Evolutionary conservation across 2,113 vertebrate genomes (phyloP), one percentile per base, ranked within the genome.

Genomic region (Pedetes capensis): DNA sequence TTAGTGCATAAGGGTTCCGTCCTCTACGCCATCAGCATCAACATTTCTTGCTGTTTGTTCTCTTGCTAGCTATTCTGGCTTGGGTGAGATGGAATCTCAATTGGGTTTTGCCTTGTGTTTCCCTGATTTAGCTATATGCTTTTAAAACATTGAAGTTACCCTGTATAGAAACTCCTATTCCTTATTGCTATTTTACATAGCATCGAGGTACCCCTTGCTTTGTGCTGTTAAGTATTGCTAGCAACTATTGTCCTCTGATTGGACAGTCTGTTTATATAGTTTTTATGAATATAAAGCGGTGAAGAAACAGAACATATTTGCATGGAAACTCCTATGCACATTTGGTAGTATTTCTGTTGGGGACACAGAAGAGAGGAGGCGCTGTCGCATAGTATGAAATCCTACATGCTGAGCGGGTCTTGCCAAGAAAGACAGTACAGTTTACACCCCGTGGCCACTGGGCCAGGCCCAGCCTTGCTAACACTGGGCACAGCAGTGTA

Each of bases 81-180:
- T n/a, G n/a, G n/a, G n/a, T n/a, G n/a, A n/a, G n/a, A n/a, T n/a
- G n/a, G n/a, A n/a, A n/a, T n/a, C n/a, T n/a, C n/a, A n/a, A n/a
- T n/a, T n/a, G n/a, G n/a, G n/a, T n/a, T n/a, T n/a, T n/a, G n/a
- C n/a, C n/a, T n/a, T n/a, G n/a, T n/a, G n/a, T n/a, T n/a, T n/a
- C n/a, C n/a, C n/a, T n/a, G n/a, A n/a, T 12, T 34, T 18, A 4
- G 68, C 49, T 11, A 8, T 3, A 0, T 18, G 0, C 55, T 1
- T 49, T 59, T 29, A 53, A 76, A 57, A 29, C 27, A 27, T 47
- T 14, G 42, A 13, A 42, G 22, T 27, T 63, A 4, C 27, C 1
- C 18, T 32, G 17, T 25, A 0, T 16, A 1, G n/a, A n/a, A n/a
- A 63, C 20, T 12, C 9, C 34, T 7, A 1, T 27, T 71, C 12